A percentile compares a stretch with the other conserved stretches of the same genome.
Evolutionary conservation across 2,888 invertebrate genomes (phyloP).

Genomic region (Ischnura elegans): DNA sequence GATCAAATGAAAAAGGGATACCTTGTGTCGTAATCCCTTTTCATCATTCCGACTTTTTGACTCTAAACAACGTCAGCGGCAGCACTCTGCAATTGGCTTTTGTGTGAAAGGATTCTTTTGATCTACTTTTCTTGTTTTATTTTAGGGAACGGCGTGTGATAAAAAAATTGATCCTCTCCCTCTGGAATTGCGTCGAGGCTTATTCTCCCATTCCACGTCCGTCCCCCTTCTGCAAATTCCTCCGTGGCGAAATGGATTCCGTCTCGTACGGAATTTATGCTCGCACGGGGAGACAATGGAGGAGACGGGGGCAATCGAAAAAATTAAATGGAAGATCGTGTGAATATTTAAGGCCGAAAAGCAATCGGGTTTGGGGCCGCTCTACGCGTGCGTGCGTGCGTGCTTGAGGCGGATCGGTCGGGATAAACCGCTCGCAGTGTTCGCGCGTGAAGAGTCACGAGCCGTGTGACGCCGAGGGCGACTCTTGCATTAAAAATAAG

Average conservation of each 20-base stretch:
- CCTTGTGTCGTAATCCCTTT: not conserved
- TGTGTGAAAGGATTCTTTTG: not conserved
- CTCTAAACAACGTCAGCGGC: not conserved
- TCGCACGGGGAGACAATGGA: not conserved
- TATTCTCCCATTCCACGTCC: not conserved
- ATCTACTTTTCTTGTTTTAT: not conserved
- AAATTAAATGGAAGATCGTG: not conserved
- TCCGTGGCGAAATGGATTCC: not conserved
- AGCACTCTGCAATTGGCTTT: slow-evolving; percentile 6
- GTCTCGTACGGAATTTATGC: not conserved
- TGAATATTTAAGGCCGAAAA: not conserved
- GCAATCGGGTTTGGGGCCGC: not conserved
- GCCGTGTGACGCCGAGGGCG: too few species aligned
- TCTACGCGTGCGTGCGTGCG: not conserved
- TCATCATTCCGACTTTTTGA: not conserved
- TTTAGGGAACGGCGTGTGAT: not conserved
- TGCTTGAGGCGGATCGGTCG: not conserved
- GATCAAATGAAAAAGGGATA: not conserved
- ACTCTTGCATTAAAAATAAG: not conserved
- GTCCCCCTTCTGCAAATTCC: not conserved
- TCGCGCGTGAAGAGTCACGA: not conserved
- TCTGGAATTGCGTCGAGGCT: not conserved
- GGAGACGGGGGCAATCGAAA: not conserved
- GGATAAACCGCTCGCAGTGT: not conserved
- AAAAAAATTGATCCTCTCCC: not conserved